Conservation (phyloP, 2,113 vertebrate species). For the Xenopus laevis region DNA sequence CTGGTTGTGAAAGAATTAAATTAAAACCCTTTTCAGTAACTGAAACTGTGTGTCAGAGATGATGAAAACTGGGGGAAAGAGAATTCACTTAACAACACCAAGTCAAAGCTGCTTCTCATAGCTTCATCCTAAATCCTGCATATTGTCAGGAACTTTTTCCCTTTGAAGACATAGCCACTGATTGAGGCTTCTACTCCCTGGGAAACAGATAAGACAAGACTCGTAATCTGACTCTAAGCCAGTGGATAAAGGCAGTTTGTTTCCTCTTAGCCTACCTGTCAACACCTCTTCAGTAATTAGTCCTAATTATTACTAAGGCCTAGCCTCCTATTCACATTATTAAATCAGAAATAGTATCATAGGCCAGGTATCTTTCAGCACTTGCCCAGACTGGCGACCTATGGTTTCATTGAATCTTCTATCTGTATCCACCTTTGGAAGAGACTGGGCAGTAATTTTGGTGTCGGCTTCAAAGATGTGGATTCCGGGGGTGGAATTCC, state of each 20-base stretch:
- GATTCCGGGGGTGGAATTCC: constrained; percentile 78
- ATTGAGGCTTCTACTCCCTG: constrained; percentile 84
- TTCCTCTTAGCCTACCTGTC: constrained; percentile 95
- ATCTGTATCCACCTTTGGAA: constrained; percentile 75
- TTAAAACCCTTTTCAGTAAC: constrained; percentile 52
- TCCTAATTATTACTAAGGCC: constrained; percentile 99
- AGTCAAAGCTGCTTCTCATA: constrained; percentile 76
- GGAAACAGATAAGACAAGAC: constrained; percentile 94
- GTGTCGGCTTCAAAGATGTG: constrained; percentile 85
- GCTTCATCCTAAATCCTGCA: constrained; percentile 67
- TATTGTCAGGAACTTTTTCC: constrained; percentile 65
- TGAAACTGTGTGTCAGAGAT: constrained; percentile 58
- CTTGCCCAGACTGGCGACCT: constrained; percentile 83
- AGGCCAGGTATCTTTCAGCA: constrained; percentile 92
- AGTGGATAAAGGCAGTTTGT: constrained; percentile 99
- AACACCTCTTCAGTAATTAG: constrained; percentile 99
- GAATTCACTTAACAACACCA: constrained; percentile 64
- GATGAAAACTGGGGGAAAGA: constrained; percentile 65
- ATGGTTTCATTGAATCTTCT: constrained; percentile 96
- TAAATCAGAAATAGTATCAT: constrained; percentile 96
- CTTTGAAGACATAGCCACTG: constrained; percentile 82
- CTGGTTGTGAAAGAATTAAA: constrained; percentile 29
- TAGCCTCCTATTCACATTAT: constrained; percentile 98
- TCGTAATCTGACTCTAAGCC: constrained; percentile 99
- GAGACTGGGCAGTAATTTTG: constrained; percentile 70